Conservation (phyloP, 2,113 vertebrate genomes). For the Pipa parva region DNA sequence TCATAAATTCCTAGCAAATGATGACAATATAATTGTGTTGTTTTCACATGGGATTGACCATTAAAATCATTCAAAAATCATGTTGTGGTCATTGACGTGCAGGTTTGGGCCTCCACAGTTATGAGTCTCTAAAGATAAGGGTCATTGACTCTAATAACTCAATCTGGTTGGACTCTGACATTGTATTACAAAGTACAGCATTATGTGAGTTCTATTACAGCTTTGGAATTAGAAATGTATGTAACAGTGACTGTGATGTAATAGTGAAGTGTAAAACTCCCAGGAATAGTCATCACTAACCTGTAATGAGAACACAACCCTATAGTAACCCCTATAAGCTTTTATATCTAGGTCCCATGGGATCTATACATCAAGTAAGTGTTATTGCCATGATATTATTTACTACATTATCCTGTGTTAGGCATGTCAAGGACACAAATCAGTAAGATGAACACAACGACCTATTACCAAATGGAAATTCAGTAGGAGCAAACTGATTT, state of each 20-base stretch:
- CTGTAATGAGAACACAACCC: slow-evolving; percentile 13
- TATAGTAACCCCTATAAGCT: slow-evolving; percentile 1
- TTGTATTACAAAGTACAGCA: neutral
- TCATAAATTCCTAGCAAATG: slow-evolving; percentile 7
- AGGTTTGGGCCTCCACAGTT: slow-evolving; percentile 8
- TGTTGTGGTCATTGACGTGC: slow-evolving; percentile 3
- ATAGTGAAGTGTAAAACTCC: neutral
- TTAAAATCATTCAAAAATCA: slow-evolving; percentile 7
- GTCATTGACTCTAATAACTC: slow-evolving; percentile 36
- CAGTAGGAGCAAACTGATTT: neutral
- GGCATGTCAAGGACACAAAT: slow-evolving; percentile 20
- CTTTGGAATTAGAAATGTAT: neutral
- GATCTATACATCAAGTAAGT: slow-evolving; percentile 21
- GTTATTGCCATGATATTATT: slow-evolving; percentile 1
- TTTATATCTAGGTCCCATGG: neutral
- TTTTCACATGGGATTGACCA: neutral
- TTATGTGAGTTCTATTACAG: neutral
- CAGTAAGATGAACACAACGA: neutral
- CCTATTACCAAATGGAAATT: slow-evolving; percentile 7
- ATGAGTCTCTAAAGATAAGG: slow-evolving; percentile 9
- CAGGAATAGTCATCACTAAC: slow-evolving; percentile 8
- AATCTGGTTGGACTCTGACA: slow-evolving; percentile 6
- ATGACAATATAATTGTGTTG: slow-evolving; percentile 22
- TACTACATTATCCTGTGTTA: neutral
- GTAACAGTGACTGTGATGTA: slow-evolving; percentile 3